Evolutionary conservation across 2,797 vertebrate genomes (phyloP), one percentile per base, ranked within the genome.

Genomic region (Eutrigla gurnardus): DNA sequence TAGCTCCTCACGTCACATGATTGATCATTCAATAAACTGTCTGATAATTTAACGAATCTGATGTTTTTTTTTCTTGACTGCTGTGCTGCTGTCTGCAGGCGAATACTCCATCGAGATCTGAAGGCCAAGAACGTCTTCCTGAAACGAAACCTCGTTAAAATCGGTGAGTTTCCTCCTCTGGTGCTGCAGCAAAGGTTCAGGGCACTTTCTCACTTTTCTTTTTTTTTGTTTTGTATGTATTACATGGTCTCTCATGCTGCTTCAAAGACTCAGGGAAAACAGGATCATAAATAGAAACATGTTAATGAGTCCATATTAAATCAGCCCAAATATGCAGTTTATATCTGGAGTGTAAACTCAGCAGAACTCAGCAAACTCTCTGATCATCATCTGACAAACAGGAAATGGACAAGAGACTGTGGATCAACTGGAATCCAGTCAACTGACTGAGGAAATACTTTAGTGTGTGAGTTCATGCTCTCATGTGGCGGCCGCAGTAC

Each of bases 111-210:
- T 90, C 92, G 95, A 86, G 96, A 97, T 82, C 95, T 97, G 87
- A 97, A 97, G 91, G 81, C 96, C 81, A 97, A 96, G 89, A 97
- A 96, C 83, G 91, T 97, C 86, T 97, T 97, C 93, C 90, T 97
- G 86, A 97, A 96, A 91, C 94, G 90, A 72, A 96, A 96, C 82
- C 91, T 94, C 18, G 92, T 97, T 86, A 97, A 96, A 94, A 97
- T 97, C 75, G 96, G 96, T 97, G 93, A 94, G 94, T 79, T 67
- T 64, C 55, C 15, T 53, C 47, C 1, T 60, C 45, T 9, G n/a
- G 17, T 49, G 17, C 52, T 40, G 55, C 68, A 14, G 45, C 61
- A 35, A 53, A 54, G 46, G 61, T 67, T 73, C 42, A 46, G 25
- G 70, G 69, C 70, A 60, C 11, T 25, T 65, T 67, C 59, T 73